Evolutionary conservation across 1,140 invertebrate species (phyloP), one percentile per base, ranked within the genome.

Genomic region (Penaeus chinensis): DNA sequence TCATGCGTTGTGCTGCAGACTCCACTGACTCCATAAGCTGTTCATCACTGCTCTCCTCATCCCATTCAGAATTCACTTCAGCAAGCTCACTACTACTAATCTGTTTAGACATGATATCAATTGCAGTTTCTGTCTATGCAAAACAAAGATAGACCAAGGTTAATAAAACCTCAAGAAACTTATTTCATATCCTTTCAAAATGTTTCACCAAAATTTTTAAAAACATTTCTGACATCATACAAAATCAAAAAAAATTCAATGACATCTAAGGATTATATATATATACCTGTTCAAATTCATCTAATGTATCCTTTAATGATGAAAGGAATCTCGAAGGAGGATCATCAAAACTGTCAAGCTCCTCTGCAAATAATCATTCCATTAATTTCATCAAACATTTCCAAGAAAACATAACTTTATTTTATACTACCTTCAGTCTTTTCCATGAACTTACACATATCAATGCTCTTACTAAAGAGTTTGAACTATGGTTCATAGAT

Each of bases 321-420:
- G 87, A 19, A 20, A 65, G 60, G 47, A 88, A 83, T 42, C 76
- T 83, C 27, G 85, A 61, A 37, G 87, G 61, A 13, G 66, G 81
- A 27, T 88, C 87, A 63, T 88, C 82, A 66, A 88, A 84, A 66
- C 87, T 88, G 24, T 88, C 87, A n/a, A 79, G 76, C 8, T 84
- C 87, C 27, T 88, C 87, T 88, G 87, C 10, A 61, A 79, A 32
- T 8, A 47, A 61, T 0, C 37, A 60, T n/a, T 5, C 10, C 27
- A 47, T 47, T 37, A n/a, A 66, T 37, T 37, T 66, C 37, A 47
- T 76, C 20, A 20, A 71, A 16, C n/a, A 19, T 71, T 32, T 7
- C 1, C 18, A 71, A 71, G 32, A 32, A 32, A 71, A 71, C 8
- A 42, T 42, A 42, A 42, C 37, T 42, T 42, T 8, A 42, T 8